Conservation (phyloP, 2,113 vertebrate species). For the Aix galericulata region DNA sequence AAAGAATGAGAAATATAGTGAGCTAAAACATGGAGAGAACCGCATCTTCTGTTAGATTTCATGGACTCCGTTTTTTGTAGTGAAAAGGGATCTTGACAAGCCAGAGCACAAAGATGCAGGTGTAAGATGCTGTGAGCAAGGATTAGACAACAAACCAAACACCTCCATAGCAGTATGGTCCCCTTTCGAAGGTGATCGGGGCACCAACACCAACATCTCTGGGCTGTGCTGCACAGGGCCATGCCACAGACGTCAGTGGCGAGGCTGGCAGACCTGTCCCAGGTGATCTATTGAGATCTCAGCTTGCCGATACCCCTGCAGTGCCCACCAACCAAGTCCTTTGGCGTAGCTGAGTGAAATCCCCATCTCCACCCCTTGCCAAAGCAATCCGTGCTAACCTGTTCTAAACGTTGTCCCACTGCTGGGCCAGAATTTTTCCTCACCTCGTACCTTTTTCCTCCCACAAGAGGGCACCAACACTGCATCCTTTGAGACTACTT, state of each 20-base stretch:
- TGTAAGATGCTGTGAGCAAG: not conserved
- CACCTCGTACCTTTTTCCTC: not conserved
- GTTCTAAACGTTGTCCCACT: not conserved
- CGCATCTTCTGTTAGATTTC: not conserved
- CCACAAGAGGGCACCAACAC: slow-evolving; percentile 78
- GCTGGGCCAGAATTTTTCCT: rapidly evolving
- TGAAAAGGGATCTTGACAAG: not conserved
- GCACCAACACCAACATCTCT: rapidly evolving
- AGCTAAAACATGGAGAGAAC: not conserved
- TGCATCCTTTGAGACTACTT: slow-evolving; percentile 30
- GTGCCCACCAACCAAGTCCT: not conserved
- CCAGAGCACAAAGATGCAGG: not conserved
- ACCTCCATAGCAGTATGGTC: not conserved
- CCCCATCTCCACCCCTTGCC: not conserved
- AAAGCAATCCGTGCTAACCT: not conserved
- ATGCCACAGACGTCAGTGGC: rapidly evolving
- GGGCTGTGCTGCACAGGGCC: not conserved
- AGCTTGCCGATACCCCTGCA: not conserved
- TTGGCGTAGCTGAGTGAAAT: rapidly evolving
- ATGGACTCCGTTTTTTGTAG: not conserved
- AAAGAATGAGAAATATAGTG: not conserved
- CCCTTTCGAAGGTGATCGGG: not conserved
- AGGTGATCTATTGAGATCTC: not conserved
- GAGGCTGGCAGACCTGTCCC: not conserved
- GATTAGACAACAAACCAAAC: not conserved